Percentiles rank a stretch among this genome's conserved stretches.
phyloP scores from a whole-genome alignment of 2,888 invertebrate species.

The Monopis laevigella region DNA sequence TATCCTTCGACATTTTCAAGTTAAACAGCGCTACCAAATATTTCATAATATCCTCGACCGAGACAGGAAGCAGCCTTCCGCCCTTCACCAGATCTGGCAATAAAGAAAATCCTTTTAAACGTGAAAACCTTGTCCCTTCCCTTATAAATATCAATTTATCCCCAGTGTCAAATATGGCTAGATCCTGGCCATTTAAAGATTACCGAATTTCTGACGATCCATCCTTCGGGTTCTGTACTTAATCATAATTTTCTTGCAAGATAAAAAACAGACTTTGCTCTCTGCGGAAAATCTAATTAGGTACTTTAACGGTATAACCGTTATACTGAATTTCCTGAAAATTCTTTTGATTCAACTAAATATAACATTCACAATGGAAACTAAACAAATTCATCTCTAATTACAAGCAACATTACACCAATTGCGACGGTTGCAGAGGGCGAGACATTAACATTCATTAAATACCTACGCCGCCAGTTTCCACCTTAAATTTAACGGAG shows the following conservation, averaged over 20 bases:
- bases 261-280: slow-evolving; percentile 24
- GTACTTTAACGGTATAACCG: neutral
- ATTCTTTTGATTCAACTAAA: neutral
- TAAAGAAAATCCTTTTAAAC: slow-evolving; percentile 66
- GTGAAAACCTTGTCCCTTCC: slow-evolving; percentile 51
- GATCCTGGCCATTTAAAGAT: slow-evolving; percentile 53
- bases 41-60: slow-evolving; percentile 58
- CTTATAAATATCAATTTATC: slow-evolving; percentile 68
- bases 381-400: slow-evolving; percentile 5
- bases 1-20: slow-evolving; percentile 63
- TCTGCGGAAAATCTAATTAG: neutral
- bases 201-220: slow-evolving; percentile 47
- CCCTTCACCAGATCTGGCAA: slow-evolving; percentile 50
- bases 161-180: slow-evolving; percentile 54
- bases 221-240: slow-evolving; percentile 28
- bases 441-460: slow-evolving; percentile 57
- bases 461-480: slow-evolving; percentile 42
- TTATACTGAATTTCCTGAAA: slow-evolving; percentile 1
- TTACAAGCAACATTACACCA: slow-evolving; percentile 31
- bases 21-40: slow-evolving; percentile 45
- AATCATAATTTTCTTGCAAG: slow-evolving; percentile 18
- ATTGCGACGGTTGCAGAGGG: slow-evolving; percentile 38
- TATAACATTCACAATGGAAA: neutral
- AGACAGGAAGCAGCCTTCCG: slow-evolving; percentile 51
- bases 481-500: slow-evolving; percentile 51